These are phyloP conservation scores for Alviniconcha marisindica DNA, from an alignment of 1,140 invertebrate genomes.

Conservation along the genomic window DNA sequence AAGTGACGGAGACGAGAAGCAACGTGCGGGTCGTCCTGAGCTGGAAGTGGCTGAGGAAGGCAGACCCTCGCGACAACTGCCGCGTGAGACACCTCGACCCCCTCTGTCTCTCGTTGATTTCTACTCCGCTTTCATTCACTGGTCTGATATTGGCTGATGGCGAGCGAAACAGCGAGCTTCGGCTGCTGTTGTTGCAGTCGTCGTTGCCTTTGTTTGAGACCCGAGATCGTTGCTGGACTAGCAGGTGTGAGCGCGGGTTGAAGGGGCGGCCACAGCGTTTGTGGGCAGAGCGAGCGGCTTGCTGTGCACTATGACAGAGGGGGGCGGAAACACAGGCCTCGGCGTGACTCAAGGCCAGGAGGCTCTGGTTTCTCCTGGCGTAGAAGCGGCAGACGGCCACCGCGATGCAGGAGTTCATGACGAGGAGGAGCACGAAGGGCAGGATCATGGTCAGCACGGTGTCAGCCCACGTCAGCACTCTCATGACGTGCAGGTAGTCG, in stretches of 20 bases:
- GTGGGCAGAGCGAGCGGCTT: background rate
- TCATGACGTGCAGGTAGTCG: conserved; percentile 70
- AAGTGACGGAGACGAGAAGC: conserved; percentile 87
- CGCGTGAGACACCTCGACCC: background rate
- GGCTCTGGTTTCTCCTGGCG: conserved; percentile 40
- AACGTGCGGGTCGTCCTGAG: conserved; percentile 89
- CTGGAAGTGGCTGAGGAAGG: conserved; percentile 79
- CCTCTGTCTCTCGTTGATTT: background rate
- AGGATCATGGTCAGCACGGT: conserved; percentile 78
- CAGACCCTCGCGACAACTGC: background rate
- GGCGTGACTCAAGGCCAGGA: conserved; percentile 24
- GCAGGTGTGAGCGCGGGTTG: no score
- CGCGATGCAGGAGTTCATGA: conserved; percentile 76
- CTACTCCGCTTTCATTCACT: background rate
- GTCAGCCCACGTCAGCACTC: conserved; percentile 79
- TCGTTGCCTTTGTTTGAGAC: no score
- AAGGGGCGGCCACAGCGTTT: no score
- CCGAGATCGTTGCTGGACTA: no score
- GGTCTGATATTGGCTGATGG: no score
- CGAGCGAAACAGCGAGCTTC: no score
- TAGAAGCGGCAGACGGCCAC: conserved; percentile 41
- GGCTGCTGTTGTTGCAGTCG: no score
- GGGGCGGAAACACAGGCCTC: conserved; percentile 4
- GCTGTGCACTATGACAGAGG: background rate
- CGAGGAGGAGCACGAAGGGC: conserved; percentile 78